phyloP scores from a whole-genome alignment of 2,113 vertebrate species.

The Muntiacus reevesi region DNA sequence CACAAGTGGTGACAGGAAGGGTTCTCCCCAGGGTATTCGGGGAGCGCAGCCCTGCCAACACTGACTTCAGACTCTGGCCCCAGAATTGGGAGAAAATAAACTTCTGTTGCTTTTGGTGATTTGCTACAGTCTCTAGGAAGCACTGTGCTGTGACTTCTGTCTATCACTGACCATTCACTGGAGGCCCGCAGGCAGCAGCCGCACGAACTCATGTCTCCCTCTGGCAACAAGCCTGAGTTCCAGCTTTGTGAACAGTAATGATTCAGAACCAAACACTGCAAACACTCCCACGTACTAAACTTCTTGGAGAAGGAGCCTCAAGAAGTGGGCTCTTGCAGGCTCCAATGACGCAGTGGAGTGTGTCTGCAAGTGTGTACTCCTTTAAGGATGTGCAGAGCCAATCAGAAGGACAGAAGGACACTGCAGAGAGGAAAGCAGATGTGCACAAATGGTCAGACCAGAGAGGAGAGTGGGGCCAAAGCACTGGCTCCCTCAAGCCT shows the following conservation, averaged over 20 bases:
- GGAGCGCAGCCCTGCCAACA: accelerated
- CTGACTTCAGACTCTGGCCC: not conserved
- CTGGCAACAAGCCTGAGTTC: not conserved
- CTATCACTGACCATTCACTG: not conserved
- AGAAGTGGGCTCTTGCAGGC: not conserved
- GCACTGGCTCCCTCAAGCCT: not conserved
- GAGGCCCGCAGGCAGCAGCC: not conserved
- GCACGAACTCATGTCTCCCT: not conserved
- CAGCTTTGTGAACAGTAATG: not conserved
- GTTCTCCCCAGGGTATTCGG: not conserved
- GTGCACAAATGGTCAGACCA: not conserved
- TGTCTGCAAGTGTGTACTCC: not conserved
- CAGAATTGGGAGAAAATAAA: not conserved
- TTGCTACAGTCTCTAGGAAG: not conserved
- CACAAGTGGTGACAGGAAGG: not conserved
- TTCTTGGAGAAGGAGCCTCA: not conserved
- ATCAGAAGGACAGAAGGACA: not conserved
- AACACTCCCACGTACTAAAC: not conserved
- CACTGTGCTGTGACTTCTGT: not conserved
- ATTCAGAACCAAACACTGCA: not conserved
- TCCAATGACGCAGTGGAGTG: not conserved
- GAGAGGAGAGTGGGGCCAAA: not conserved
- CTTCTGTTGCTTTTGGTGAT: not conserved
- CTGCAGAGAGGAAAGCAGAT: not conserved
- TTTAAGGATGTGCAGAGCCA: not conserved